Evolutionary conservation across 2,797 vertebrate genomes (phyloP).

Genomic region (Onychomys leucogaster): DNA sequence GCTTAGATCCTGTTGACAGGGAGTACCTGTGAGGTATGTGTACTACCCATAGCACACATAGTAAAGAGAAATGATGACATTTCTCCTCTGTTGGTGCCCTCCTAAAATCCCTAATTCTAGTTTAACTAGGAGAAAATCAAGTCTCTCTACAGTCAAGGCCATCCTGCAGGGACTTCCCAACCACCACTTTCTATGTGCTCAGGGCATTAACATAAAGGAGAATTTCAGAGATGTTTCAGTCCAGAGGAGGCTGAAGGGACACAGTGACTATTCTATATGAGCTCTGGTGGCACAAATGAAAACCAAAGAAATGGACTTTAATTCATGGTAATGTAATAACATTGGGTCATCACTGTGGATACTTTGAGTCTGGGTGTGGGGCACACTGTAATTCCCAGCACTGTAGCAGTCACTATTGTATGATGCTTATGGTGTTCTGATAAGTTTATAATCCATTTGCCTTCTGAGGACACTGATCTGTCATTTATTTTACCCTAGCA

Average conservation of each 20-base stretch:
- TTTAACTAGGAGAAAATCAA: background rate
- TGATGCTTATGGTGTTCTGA: background rate
- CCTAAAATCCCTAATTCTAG: background rate
- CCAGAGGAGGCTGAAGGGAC: background rate
- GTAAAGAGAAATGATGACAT: background rate
- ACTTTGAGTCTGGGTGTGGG: background rate
- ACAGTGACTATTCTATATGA: background rate
- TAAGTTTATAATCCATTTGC: constrained; percentile 1
- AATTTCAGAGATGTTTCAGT: background rate
- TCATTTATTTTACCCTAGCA: background rate
- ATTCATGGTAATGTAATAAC: background rate
- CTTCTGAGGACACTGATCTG: background rate
- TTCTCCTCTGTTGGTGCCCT: background rate
- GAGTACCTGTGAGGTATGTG: background rate
- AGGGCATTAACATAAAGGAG: background rate
- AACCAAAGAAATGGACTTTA: background rate
- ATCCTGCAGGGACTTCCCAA: background rate
- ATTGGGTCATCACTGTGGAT: background rate
- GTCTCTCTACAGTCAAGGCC: background rate
- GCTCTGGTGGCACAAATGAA: background rate
- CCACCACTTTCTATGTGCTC: background rate
- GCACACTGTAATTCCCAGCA: background rate
- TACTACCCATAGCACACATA: background rate
- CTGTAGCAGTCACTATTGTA: background rate
- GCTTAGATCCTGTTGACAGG: background rate